Evolutionary conservation across 2,888 invertebrate genomes (phyloP).

Genomic region (Hoplodrina blanda): DNA sequence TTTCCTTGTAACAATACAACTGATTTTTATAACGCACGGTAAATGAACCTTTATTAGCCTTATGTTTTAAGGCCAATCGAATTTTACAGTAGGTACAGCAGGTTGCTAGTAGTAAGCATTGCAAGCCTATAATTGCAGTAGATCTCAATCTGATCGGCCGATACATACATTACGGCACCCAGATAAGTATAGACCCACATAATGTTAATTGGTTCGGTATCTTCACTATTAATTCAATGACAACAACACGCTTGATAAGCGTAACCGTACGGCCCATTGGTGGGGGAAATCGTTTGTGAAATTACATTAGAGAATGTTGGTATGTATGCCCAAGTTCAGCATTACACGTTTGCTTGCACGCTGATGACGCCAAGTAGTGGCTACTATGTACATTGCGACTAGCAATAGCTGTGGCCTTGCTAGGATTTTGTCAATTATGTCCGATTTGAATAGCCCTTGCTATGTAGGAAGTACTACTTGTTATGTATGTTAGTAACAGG

Average conservation of each 20-base stretch:
- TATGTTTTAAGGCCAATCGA: background rate
- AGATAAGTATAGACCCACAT: slow-evolving; percentile 26
- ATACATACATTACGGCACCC: slow-evolving; percentile 10
- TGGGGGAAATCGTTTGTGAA: slow-evolving; percentile 14
- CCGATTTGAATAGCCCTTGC: background rate
- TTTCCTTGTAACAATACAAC: background rate
- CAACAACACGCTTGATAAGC: slow-evolving; percentile 10
- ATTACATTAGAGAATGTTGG: slow-evolving; percentile 18
- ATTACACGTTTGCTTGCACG: background rate
- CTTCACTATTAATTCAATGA: slow-evolving; percentile 22
- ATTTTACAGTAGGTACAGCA: background rate
- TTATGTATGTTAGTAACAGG: too few relatives aligned
- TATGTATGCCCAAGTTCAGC: background rate
- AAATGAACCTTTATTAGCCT: too few relatives aligned
- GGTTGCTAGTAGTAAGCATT: slow-evolving; percentile 4
- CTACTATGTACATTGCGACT: too few relatives aligned
- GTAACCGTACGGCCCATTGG: background rate
- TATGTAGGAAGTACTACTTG: background rate
- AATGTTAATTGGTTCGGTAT: slow-evolving; percentile 35
- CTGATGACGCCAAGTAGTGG: too few relatives aligned
- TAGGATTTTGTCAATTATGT: background rate
- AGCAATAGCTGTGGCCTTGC: background rate
- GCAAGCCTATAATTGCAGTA: background rate
- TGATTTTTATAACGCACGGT: background rate
- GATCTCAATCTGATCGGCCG: slow-evolving; percentile 2